These are phyloP conservation scores for Petromus typicus DNA, from an alignment of 2,113 vertebrate species.

Conservation along the genomic window DNA sequence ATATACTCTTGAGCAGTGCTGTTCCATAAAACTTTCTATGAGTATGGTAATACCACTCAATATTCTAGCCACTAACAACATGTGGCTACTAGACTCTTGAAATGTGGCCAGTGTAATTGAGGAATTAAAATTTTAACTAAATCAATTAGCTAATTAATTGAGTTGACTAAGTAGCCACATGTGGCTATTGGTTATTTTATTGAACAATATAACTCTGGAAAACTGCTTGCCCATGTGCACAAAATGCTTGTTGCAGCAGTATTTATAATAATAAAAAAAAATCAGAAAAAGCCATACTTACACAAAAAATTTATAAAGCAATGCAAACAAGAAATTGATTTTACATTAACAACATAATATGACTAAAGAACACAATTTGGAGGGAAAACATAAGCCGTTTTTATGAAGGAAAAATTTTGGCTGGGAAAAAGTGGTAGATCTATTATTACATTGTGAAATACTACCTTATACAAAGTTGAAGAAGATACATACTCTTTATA, in stretches of 20 bases:
- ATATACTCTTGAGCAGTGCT: background rate
- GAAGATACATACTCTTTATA: conserved; percentile 10
- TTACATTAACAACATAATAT: background rate
- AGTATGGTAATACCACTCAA: background rate
- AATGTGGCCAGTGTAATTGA: background rate
- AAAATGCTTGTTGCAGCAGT: background rate
- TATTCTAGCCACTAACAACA: background rate
- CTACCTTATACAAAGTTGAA: background rate
- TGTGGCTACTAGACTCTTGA: background rate
- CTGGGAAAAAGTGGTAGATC: background rate
- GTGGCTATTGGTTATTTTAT: background rate
- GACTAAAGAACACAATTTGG: background rate
- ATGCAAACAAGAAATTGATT: background rate
- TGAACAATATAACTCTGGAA: background rate
- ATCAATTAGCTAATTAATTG: background rate
- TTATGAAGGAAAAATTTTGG: background rate
- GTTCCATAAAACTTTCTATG: background rate
- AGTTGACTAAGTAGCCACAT: background rate
- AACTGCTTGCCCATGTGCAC: background rate
- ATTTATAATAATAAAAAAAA: conserved; percentile 12
- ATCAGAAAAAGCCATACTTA: background rate
- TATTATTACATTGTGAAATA: background rate
- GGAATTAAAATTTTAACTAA: background rate
- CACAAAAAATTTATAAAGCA: conserved; percentile 34
- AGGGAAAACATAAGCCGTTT: background rate